Evolutionary conservation across 35 echinoderm and acorn worm species (phyloP), one percentile per base, ranked within the genome.

Genomic region (Apostichopus parvimensis): DNA sequence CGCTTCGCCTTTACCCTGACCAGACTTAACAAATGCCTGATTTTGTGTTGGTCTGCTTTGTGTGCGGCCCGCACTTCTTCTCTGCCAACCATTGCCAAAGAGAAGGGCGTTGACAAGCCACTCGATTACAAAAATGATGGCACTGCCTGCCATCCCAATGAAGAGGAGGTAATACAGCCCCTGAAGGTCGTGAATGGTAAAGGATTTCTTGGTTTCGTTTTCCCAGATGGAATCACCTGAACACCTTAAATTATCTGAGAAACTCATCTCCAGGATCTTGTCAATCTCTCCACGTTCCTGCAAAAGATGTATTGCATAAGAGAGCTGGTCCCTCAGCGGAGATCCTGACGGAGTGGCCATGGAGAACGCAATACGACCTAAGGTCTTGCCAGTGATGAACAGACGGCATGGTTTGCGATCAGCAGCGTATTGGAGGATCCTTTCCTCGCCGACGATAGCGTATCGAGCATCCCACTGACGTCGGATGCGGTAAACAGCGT

Each of bases 301-400:
- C 66, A 99, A 91, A 65, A 93, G 66, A 11, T 70, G 77, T 24
- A 99, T 91, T 14, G 95, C 97, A 24, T 88, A 93, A 4, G 93
- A 90, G 1, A 99, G 93, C 70, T 94, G 95, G 65, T 99, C 97
- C 1, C 95, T 87, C 18, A 99, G 90, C 18, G 97, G 94, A 6
- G 94, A 99, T 85, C 96, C 96, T 17, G 96, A 94, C 25, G 92
- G 96, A 12, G 87, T 87, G 8, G 96, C 96, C 10, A 98, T 83
- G 10, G 94, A 76, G 28, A 92, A 98, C 72, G 70, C 92, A 25
- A 93, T 78, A 34, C 65, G 92, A 55, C 92, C 95, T 1, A 95
- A 76, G 22, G 94, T 91, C 6, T 86, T 92, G 34, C 94, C 94
- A 20, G 77, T 66, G 77, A 93, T 61, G 14, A 82, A 94, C 56